Percentiles rank a stretch among this genome's conserved stretches.
These are phyloP conservation scores for Ciconia nigra DNA, from an alignment of 2,797 vertebrate species.

Conservation along the genomic window DNA sequence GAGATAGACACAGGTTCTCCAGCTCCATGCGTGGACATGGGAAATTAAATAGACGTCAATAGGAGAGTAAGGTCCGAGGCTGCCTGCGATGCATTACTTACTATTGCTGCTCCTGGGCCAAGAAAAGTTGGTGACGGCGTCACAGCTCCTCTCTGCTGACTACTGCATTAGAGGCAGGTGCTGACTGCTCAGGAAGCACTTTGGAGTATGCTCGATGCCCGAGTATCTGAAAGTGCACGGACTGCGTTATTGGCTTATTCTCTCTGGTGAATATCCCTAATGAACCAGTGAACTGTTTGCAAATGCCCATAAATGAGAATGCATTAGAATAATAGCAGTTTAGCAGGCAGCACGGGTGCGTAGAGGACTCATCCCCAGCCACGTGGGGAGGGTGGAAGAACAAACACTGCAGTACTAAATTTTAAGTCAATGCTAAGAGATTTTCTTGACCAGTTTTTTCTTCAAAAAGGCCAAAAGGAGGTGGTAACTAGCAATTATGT, in stretches of 20 bases:
- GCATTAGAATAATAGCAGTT: neutral
- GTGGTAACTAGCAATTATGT: neutral
- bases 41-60: neutral
- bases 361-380: neutral
- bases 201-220: neutral
- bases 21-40: neutral
- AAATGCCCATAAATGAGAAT: neutral
- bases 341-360: neutral
- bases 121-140: neutral
- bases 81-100: neutral
- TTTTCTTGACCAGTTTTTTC: neutral
- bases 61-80: neutral
- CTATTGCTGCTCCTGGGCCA: neutral
- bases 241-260: neutral
- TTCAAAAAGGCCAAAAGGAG: neutral
- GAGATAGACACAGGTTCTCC: neutral
- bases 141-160: neutral
- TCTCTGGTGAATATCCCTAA: neutral
- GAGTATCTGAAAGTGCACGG: fast-evolving
- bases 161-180: neutral
- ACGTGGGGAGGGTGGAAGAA: fast-evolving
- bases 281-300: neutral
- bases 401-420: neutral
- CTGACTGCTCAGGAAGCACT: neutral
- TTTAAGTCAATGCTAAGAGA: neutral